A percentile compares a stretch with the other conserved stretches of the same genome.
phyloP scores from a whole-genome alignment of 2,113 vertebrate genomes.

The Triplophysa tibetana region DNA sequence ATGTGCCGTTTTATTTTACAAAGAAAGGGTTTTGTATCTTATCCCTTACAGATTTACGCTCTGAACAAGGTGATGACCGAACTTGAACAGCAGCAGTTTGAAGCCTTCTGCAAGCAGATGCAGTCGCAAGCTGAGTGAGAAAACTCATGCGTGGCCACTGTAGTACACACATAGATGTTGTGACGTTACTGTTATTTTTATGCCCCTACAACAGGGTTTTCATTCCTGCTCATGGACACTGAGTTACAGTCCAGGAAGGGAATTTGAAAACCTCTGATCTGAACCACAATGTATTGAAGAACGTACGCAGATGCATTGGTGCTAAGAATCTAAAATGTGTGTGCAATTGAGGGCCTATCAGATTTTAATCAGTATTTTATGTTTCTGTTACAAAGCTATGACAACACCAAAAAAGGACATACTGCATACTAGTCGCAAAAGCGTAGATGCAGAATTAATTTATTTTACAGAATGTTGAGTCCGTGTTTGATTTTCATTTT shows the following conservation, averaged over 20 bases:
- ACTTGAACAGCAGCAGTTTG: constrained; percentile 96
- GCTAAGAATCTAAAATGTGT: neutral
- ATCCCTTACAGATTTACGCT: constrained; percentile 83
- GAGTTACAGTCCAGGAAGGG: no score
- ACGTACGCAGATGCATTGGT: neutral
- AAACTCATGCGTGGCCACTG: neutral
- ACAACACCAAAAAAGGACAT: neutral
- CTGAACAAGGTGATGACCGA: constrained; percentile 97
- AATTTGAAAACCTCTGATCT: neutral
- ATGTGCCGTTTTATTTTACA: neutral
- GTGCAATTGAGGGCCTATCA: neutral
- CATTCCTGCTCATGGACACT: no score
- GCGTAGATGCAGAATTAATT: no score
- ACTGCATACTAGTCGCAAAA: neutral
- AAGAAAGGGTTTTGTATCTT: neutral
- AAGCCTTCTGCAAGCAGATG: constrained; percentile 96
- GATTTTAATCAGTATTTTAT: constrained; percentile 6
- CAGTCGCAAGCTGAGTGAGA: constrained; percentile 83
- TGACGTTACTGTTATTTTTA: neutral
- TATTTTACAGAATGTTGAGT: no score
- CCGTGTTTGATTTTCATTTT: no score
- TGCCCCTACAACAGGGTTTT: no score
- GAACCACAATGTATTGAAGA: constrained; percentile 10
- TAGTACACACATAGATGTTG: neutral
- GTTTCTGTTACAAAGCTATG: neutral